Evolutionary conservation across 2,113 vertebrate species (phyloP).

Genomic region (Ellobius talpinus): DNA sequence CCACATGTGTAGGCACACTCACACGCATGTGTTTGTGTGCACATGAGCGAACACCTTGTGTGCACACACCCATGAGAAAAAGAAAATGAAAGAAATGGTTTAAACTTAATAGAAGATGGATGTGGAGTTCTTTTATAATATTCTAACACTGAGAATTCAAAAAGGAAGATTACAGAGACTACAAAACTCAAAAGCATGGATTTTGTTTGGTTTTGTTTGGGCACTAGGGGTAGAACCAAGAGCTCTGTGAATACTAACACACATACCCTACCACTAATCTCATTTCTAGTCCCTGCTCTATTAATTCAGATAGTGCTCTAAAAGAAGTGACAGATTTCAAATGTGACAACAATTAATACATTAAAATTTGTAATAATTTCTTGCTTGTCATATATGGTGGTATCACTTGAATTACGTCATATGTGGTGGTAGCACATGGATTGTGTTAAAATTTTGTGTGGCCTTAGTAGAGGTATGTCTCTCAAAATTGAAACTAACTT

Average conservation of each 20-base stretch:
- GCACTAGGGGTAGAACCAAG: background rate
- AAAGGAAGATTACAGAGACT: background rate
- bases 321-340: background rate
- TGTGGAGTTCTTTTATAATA: background rate
- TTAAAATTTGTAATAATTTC: conserved; percentile 23
- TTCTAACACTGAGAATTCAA: background rate
- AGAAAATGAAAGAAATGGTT: background rate
- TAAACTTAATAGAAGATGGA: background rate
- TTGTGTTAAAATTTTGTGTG: background rate
- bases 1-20: background rate
- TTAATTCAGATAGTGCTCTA: background rate
- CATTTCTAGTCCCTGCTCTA: background rate
- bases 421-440: background rate
- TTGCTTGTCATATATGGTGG: background rate
- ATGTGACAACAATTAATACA: background rate
- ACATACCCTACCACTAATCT: background rate
- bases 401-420: background rate
- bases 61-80: background rate
- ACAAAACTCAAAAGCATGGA: background rate
- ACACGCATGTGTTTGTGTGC: background rate
- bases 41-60: background rate
- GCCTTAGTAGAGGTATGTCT: background rate
- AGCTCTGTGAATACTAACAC: background rate
- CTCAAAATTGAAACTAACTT: conserved; percentile 6
- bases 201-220: background rate